phyloP scores from a whole-genome alignment of 2,888 invertebrate genomes.

The Phymatocera aterrima region DNA sequence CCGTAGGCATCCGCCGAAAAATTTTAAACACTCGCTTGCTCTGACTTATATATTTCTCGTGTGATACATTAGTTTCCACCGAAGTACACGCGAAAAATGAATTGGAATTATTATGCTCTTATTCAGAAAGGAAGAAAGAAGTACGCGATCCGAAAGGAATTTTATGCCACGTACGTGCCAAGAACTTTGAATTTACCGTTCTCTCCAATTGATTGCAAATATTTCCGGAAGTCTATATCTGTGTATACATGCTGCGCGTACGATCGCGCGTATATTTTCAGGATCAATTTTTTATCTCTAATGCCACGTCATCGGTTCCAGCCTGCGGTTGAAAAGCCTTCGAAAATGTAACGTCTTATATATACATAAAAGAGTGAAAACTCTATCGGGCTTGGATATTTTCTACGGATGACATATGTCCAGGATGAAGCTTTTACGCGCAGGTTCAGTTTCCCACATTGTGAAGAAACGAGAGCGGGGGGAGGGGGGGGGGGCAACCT shows the following conservation, averaged over 20 bases:
- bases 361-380: background rate
- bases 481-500: too few relatives aligned
- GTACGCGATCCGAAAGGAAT: background rate
- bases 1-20: background rate
- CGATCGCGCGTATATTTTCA: background rate
- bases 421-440: background rate
- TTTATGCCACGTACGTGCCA: background rate
- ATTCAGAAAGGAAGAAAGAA: background rate
- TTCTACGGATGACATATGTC: background rate
- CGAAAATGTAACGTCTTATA: too few relatives aligned
- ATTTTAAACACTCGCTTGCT: background rate
- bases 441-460: background rate
- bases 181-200: background rate
- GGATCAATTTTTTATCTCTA: background rate
- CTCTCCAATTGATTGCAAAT: too few relatives aligned
- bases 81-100: background rate
- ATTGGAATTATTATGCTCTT: background rate
- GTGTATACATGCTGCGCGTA: too few relatives aligned
- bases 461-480: background rate
- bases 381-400: background rate
- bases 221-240: background rate
- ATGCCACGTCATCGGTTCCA: background rate
- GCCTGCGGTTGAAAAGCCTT: background rate
- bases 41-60: background rate
- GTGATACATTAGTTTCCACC: background rate